Evolutionary conservation across 2,888 invertebrate genomes (phyloP).

Genomic region (Fragum whitleyi): DNA sequence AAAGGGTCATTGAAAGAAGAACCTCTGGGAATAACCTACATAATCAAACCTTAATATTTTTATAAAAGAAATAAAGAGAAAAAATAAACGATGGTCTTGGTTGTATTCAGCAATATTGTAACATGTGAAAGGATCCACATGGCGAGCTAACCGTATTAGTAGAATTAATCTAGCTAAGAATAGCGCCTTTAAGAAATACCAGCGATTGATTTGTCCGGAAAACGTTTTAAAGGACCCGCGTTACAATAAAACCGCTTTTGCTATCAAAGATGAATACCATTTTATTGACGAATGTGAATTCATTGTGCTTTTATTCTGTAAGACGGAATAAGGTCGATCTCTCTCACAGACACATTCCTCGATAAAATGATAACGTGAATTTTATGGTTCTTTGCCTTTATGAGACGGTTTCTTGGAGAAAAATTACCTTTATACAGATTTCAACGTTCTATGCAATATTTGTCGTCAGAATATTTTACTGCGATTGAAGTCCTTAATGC

Average conservation of each 20-base stretch:
- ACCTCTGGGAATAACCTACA: too few species aligned
- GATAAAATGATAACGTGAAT: neutral
- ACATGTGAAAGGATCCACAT: constrained; percentile 16
- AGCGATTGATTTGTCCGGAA: constrained; percentile 10
- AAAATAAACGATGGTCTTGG: neutral
- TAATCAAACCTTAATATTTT: too few species aligned
- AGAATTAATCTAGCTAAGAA: constrained; percentile 13
- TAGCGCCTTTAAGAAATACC: constrained; percentile 18
- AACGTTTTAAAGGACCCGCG: neutral
- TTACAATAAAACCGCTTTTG: neutral
- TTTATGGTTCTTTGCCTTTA: neutral
- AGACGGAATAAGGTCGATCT: neutral
- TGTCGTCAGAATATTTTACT: too few species aligned
- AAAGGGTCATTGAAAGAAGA: too few species aligned
- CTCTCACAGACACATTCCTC: neutral
- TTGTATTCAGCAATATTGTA: neutral
- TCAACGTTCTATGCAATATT: too few species aligned
- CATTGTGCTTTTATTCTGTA: neutral
- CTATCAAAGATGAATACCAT: neutral
- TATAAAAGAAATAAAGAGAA: neutral
- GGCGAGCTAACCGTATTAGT: constrained; percentile 20
- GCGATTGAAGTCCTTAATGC: too few species aligned
- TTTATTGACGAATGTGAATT: neutral
- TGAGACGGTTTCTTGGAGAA: neutral
- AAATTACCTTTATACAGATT: neutral